Base-by-base conservation (phyloP, 2,888 invertebrate species). In the Buathra laborator region DNA sequence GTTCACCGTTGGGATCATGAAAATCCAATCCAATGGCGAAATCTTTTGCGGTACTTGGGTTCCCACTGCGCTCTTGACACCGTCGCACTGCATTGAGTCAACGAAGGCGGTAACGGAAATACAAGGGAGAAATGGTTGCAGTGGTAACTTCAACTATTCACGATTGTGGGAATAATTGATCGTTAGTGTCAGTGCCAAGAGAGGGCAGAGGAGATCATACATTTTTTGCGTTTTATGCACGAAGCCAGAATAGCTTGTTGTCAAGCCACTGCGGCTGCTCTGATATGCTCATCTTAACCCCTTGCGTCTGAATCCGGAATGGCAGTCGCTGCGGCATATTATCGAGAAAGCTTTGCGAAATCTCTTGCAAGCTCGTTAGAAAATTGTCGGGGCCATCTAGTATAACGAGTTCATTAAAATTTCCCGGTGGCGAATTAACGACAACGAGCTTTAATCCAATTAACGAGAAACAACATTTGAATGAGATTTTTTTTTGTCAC, bases 101-200 rank as follows among this genome's bases (percentile, higher is more conserved):
- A 16, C n/a, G 2, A 14, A 64, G 29, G 29, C 19, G 43, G 19
- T n/a, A 56, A 44, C 19, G 37, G 29, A 44, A 43, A 56, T 51
- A 75, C 62, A 68, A 37, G 9, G 10, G 16, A 10, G 48, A 43
- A 10, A 71, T 59, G 32, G 71, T n/a, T 67, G 46, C 64, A 43
- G n/a, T 70, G 12, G 48, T 48, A 12, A 12, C 32, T 56, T 84
- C n/a, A 68, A 85, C 46, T 75, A 85, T 81, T 85, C 81, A 81
- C 16, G 70, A 79, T 81, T 75, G 6, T n/a, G 48, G 24, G 74
- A 81, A 85, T 85, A 81, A 78, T 81, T 81, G 71, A 81, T 81
- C 56, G 56, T 79, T 71, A 74, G 43, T 29, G 24, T 6, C 14
- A 29, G 24, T 44, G 70, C 51, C 51, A 53, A 16, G 56, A 59